Base-by-base conservation (phyloP, 2,113 vertebrate species). In the Poeciliopsis turrubarensis region DNA sequence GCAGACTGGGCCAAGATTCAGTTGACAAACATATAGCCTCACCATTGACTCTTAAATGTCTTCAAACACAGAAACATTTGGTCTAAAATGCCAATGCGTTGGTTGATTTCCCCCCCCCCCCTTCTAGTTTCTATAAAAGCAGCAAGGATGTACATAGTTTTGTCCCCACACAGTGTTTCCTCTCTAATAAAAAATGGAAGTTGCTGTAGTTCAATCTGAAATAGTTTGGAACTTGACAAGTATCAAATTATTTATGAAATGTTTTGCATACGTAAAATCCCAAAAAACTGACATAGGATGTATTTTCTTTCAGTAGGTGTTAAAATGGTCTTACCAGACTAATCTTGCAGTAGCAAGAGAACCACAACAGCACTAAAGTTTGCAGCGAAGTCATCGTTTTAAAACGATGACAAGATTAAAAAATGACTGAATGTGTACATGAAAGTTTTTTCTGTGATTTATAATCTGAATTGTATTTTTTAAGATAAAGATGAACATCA, bases 381-480 rank as follows among this genome's bases (percentile, higher is more conserved):
- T 73, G 22, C 41, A 77, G 51, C 27, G 65, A 15, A 29, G 60
- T 60, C 65, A 39, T 32, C 60, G 65, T 54, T n/a, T n/a, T n/a
- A n/a, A n/a, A n/a, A n/a, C n/a, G n/a, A n/a, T n/a, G n/a, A n/a
- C 17, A 60, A 81, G 71, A 54, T 71, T 37, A 22, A 62, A 69
- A 34, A 37, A 29, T 37, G 32, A 57, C 14, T 64, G 44, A 41
- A 15, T 15, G 57, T 37, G n/a, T 14, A 7, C n/a, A 27, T 22
- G 60, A 57, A 32, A 70, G 75, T 74, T 37, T 68, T 66, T 64
- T 39, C 70, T 44, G 26, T 57, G 64, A 13, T 44, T 32, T 71
- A 77, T 75, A 27, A 75, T 73, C 26, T 70, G 34, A 14, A 47
- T 68, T 67, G 26, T 60, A 27, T 82, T 80, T 74, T 70, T 68